Evolutionary conservation across 2,113 vertebrate genomes (phyloP), one percentile per base, ranked within the genome.

Genomic region (Butorides virescens): DNA sequence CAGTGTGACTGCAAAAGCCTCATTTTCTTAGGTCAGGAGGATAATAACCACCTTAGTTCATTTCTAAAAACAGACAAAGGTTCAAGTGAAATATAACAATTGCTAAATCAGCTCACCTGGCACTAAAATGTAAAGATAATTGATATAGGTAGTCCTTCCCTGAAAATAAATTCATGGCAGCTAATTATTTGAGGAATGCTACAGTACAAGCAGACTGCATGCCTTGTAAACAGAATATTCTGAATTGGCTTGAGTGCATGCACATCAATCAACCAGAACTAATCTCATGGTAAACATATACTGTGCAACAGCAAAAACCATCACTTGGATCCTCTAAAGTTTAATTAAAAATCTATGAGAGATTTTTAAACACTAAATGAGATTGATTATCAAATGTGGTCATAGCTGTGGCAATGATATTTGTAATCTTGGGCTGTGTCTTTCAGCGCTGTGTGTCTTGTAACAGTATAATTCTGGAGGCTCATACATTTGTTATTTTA

Each of bases 311-410:
- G 84, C 59, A 70, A 88, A 95, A 53, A 13, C 6, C 61, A 68
- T 77, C 81, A 67, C 61, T 73, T 77, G 74, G 39, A 75, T 86
- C 52, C 49, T 83, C 85, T 84, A 70, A 90, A 67, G 58, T 93
- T 97, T 97, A 96, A 97, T 97, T 97, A 96, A 96, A 98, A 98
- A 36, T 85, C 94, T 97, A 37, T 88, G 95, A 97, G 22, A 86
- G 95, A 93, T 96, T 86, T 92, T 91, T 83, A 93, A 86, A 88
- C 20, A 14, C 34, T 50, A 73, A 92, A 78, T 90, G 75, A 96
- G 72, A 52, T 36, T 27, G 34, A 67, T 86, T 93, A 70, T 75
- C 65, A 76, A 71, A 36, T 25, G 5, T 26, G 65, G 27, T 86
- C 39, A 12, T 46, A 53, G 23, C 47, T 77, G 61, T 87, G 90